Evolutionary conservation across 2,797 vertebrate genomes (phyloP).

Genomic region (Melanogrammus aeglefinus): DNA sequence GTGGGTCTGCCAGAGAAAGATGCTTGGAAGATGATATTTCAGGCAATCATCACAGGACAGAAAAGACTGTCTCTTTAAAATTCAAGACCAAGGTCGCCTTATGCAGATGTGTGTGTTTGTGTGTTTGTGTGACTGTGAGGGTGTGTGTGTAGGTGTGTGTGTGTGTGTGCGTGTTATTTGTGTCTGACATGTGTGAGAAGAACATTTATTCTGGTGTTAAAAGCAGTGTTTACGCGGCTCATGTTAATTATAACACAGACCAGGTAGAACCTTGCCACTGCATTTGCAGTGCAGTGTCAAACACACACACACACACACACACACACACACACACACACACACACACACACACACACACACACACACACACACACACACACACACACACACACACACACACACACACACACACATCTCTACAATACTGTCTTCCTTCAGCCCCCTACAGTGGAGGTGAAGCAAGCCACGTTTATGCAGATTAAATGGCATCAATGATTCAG

Average conservation of each 20-base stretch:
- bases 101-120: slow-evolving; percentile 5
- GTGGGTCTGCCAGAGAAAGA: background rate
- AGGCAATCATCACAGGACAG: slow-evolving; percentile 23
- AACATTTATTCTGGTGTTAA: slow-evolving; percentile 24
- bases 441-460: slow-evolving; percentile 40
- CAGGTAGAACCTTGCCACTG: slow-evolving; percentile 8
- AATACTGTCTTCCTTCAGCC: slow-evolving; percentile 26
- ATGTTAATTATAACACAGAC: slow-evolving; percentile 29
- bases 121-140: background rate
- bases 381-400: background rate
- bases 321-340: background rate
- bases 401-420: background rate
- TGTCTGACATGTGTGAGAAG: background rate
- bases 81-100: slow-evolving; percentile 28
- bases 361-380: background rate
- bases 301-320: background rate
- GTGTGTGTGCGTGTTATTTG: too few relatives aligned
- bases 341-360: background rate
- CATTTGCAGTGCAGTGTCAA: slow-evolving; percentile 16
- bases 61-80: slow-evolving; percentile 40
- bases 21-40: background rate
- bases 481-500: slow-evolving; percentile 5
- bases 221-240: slow-evolving; percentile 16
- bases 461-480: background rate
- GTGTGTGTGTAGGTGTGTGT: background rate